These are phyloP conservation scores for Mythimna impura DNA, from an alignment of 2,888 invertebrate species.

Conservation along the genomic window DNA sequence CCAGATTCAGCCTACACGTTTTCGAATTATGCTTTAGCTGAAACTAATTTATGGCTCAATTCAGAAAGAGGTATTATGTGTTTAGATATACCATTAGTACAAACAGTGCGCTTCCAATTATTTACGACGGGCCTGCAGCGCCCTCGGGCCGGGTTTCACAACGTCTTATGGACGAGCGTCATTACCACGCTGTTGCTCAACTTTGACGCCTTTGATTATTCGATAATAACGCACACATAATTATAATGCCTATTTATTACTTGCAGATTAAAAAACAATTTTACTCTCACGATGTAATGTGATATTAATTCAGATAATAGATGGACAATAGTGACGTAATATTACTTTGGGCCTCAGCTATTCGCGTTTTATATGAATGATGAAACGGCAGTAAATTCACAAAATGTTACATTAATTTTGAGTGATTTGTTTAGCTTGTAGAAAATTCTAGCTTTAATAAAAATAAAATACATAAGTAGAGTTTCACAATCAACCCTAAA, in stretches of 20 bases:
- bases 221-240: conserved; percentile 66
- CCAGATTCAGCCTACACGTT: conserved; percentile 74
- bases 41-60: conserved; percentile 83
- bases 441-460: not conserved
- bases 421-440: too few species aligned
- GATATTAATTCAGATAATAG: conserved; percentile 54
- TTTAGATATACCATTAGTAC: conserved; percentile 83
- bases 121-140: conserved; percentile 78
- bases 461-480: not conserved
- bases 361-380: conserved; percentile 1
- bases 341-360: not conserved
- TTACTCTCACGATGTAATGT: conserved; percentile 57
- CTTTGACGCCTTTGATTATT: conserved; percentile 77
- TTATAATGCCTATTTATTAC: conserved; percentile 64
- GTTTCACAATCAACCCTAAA: not conserved
- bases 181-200: conserved; percentile 76
- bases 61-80: conserved; percentile 81
- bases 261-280: conserved; percentile 64
- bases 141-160: conserved; percentile 78
- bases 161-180: conserved; percentile 75
- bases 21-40: conserved; percentile 65
- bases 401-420: not conserved
- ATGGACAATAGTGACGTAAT: conserved; percentile 37
- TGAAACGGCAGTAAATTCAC: not conserved
- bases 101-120: conserved; percentile 85